phyloP scores from a whole-genome alignment of 2,888 invertebrate genomes.

The Cosmorhoe ocellata region DNA sequence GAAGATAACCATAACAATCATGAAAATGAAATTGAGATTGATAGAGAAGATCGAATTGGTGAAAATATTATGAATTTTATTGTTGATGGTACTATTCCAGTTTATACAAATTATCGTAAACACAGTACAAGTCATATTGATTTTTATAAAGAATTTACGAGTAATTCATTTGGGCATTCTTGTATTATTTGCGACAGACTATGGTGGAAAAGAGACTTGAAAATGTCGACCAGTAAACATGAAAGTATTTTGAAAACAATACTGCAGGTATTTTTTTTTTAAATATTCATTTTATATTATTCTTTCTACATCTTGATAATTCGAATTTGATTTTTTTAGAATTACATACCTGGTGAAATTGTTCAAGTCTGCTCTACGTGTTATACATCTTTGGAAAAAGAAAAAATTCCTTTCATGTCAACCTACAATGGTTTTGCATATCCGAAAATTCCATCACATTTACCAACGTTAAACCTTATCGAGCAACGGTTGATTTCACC shows the following conservation, averaged over 20 bases:
- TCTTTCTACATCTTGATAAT: not conserved
- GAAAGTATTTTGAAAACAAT: conserved; percentile 34
- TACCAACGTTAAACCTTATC: conserved; percentile 36
- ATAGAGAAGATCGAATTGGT: conserved; percentile 24
- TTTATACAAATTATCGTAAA: conserved; percentile 38
- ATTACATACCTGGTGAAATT: conserved; percentile 29
- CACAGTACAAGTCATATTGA: conserved; percentile 35
- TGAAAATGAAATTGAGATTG: conserved; percentile 34
- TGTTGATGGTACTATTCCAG: conserved; percentile 40
- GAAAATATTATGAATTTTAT: conserved; percentile 40
- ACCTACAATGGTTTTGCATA: conserved; percentile 40
- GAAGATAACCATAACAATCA: conserved; percentile 37
- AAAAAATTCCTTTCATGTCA: conserved; percentile 30
- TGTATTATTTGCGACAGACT: conserved; percentile 38
- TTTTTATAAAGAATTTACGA: conserved; percentile 35
- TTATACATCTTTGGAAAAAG: conserved; percentile 29
- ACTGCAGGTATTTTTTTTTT: conserved; percentile 23
- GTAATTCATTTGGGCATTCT: conserved; percentile 37
- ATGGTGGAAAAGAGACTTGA: conserved; percentile 33
- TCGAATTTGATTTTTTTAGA: not conserved
- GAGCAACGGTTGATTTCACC: conserved; percentile 40
- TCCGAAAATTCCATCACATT: conserved; percentile 39
- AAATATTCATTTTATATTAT: conserved; percentile 27
- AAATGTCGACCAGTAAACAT: conserved; percentile 34
- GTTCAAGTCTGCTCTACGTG: conserved; percentile 36